Percentiles rank a stretch among this genome's conserved stretches.
Conservation (phyloP, 1,140 invertebrate species). For the Ctenoplectra terminalis region DNA sequence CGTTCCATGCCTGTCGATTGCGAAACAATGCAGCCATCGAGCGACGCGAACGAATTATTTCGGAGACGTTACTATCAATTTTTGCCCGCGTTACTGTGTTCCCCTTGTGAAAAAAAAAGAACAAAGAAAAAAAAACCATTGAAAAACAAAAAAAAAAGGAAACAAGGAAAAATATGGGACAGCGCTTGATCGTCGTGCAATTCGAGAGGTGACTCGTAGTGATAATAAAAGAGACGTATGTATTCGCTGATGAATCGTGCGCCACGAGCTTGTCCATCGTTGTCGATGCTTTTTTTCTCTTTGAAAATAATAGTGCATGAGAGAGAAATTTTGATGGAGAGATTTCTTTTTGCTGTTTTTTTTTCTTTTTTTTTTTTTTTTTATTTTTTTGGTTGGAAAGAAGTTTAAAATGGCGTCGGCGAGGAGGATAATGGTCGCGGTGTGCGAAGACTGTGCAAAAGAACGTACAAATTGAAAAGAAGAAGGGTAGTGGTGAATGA, state of each 20-base stretch:
- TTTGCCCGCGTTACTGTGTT: conserved; percentile 31
- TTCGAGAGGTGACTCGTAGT: conserved; percentile 50
- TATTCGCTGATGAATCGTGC: conserved; percentile 52
- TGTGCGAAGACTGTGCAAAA: conserved; percentile 22
- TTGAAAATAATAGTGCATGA: neutral
- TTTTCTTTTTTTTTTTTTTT: too few relatives aligned
- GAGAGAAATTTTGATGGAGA: neutral
- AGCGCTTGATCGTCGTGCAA: conserved; percentile 55
- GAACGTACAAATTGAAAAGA: conserved; percentile 45
- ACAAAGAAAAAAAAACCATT: conserved; percentile 4
- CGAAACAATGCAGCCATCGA: conserved; percentile 22
- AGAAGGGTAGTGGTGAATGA: conserved; percentile 41
- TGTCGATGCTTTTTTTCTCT: neutral
- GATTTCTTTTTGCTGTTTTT: too few relatives aligned
- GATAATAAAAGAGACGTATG: conserved; percentile 60
- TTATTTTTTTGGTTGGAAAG: too few relatives aligned
- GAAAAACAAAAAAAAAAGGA: neutral
- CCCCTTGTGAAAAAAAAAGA: neutral
- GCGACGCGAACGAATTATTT: conserved; percentile 39
- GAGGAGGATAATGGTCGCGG: neutral
- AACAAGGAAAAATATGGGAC: conserved; percentile 22
- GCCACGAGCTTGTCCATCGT: conserved; percentile 39
- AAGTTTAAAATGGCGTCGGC: neutral
- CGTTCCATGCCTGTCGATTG: conserved; percentile 4
- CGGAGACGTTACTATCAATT: conserved; percentile 24